Percentiles rank a stretch among this genome's conserved stretches.
phyloP scores from a whole-genome alignment of 2,113 vertebrate species.

The Elephantulus edwardii region DNA sequence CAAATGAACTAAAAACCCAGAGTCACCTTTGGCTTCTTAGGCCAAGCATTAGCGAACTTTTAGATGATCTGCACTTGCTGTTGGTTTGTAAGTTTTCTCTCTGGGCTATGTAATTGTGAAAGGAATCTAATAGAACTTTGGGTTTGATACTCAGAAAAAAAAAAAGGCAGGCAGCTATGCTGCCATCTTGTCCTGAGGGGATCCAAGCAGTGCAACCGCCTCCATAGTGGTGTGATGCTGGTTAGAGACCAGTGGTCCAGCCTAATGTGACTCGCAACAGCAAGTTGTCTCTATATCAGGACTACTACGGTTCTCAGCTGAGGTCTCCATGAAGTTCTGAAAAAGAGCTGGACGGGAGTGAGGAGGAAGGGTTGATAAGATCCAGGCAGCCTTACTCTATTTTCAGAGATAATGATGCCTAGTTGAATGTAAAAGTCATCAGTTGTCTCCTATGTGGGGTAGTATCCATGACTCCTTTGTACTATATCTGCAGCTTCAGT shows the following conservation, averaged over 20 bases:
- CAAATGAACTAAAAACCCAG: not conserved
- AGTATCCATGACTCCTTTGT: too few species aligned
- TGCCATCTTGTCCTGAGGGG: not conserved
- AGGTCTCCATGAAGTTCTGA: not conserved
- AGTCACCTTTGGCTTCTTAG: not conserved
- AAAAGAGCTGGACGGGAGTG: not conserved
- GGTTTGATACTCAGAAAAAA: not conserved
- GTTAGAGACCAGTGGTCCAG: not conserved
- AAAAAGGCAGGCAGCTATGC: not conserved
- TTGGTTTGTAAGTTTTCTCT: not conserved
- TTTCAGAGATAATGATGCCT: not conserved
- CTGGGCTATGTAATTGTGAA: not conserved
- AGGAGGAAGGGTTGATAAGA: not conserved
- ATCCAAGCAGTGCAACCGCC: not conserved
- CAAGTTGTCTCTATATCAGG: not conserved
- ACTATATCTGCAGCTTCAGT: not conserved
- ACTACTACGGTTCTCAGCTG: fast-evolving
- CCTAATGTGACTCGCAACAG: not conserved
- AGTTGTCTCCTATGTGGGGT: not conserved
- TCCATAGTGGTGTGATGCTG: not conserved
- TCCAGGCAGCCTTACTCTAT: not conserved
- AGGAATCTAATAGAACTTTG: not conserved
- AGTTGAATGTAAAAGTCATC: not conserved
- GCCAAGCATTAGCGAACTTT: not conserved
- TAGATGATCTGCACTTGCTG: not conserved